Conservation (phyloP, 2,113 vertebrate species). For the Rhinichthys klamathensis region DNA sequence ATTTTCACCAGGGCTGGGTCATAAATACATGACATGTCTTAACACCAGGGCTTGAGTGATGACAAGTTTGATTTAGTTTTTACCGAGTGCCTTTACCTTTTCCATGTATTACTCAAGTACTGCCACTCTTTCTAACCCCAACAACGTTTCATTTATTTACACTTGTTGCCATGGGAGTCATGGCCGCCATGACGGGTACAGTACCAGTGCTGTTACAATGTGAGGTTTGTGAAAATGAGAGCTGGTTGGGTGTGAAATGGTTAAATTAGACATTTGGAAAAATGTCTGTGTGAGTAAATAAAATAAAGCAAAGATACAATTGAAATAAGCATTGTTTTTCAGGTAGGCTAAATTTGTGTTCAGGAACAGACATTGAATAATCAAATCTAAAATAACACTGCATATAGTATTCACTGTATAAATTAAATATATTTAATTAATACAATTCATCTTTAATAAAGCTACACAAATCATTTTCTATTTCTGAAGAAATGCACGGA, state of each 20-base stretch:
- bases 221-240: neutral
- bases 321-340: too few relatives aligned
- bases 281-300: neutral
- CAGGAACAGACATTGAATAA: too few relatives aligned
- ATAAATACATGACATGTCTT: conserved; percentile 52
- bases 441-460: too few relatives aligned
- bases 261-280: neutral
- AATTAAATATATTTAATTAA: too few relatives aligned
- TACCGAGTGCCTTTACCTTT: conserved; percentile 42
- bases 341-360: too few relatives aligned
- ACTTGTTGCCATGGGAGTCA: conserved; percentile 32
- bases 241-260: conserved; percentile 9
- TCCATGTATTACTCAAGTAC: conserved; percentile 14
- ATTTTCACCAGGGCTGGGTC: conserved; percentile 40
- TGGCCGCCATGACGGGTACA: neutral
- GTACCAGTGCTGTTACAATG: neutral
- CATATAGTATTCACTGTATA: too few relatives aligned
- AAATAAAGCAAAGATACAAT: too few relatives aligned
- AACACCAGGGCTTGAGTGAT: conserved; percentile 31
- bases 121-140: neutral
- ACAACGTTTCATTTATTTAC: conserved; percentile 42
- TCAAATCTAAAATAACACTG: too few relatives aligned
- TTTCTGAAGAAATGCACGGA: too few relatives aligned
- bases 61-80: conserved; percentile 48
- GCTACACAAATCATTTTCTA: too few relatives aligned